phyloP scores from a whole-genome alignment of 1,140 invertebrate species.

The Drosophila saltans region DNA sequence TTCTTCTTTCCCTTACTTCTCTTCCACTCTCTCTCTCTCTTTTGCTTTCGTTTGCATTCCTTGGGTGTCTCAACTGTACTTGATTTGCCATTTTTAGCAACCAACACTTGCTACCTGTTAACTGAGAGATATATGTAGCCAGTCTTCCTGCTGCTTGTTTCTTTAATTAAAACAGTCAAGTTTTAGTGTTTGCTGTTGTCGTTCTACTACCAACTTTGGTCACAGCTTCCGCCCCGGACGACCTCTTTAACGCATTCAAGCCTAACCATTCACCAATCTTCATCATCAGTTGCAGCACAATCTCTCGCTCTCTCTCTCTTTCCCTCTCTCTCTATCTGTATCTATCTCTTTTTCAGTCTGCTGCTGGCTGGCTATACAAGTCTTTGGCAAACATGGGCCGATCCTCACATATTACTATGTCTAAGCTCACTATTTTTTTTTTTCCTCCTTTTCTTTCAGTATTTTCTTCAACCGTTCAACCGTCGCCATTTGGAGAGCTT shows the following conservation, averaged over 20 bases:
- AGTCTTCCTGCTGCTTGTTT: slow-evolving; percentile 48
- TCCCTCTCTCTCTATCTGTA: slow-evolving; percentile 11
- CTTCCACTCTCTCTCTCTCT: too few relatives aligned
- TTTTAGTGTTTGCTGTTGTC: slow-evolving; percentile 51
- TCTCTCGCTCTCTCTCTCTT: slow-evolving; percentile 28
- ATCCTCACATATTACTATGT: slow-evolving; percentile 27
- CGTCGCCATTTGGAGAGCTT: slow-evolving; percentile 52
- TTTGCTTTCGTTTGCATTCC: not conserved
- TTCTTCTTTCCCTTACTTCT: too few relatives aligned
- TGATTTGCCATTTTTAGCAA: slow-evolving; percentile 19
- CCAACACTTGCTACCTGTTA: slow-evolving; percentile 63
- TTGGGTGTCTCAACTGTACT: slow-evolving; percentile 63
- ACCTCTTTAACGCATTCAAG: slow-evolving; percentile 75
- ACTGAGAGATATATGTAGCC: not conserved
- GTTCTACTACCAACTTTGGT: slow-evolving; percentile 67
- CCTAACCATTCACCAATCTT: slow-evolving; percentile 75
- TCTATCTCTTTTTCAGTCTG: slow-evolving; percentile 3
- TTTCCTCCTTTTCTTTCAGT: not conserved
- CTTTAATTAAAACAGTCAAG: slow-evolving; percentile 74
- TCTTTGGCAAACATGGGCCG: slow-evolving; percentile 71
- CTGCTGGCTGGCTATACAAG: slow-evolving; percentile 44
- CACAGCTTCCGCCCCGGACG: slow-evolving; percentile 71
- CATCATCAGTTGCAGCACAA: slow-evolving; percentile 33
- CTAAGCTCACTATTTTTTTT: slow-evolving; percentile 17
- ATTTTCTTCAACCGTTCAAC: slow-evolving; percentile 2